Evolutionary conservation across 64 coral and sea anemone species (phyloP).

Genomic region (Montipora efflorescens): DNA sequence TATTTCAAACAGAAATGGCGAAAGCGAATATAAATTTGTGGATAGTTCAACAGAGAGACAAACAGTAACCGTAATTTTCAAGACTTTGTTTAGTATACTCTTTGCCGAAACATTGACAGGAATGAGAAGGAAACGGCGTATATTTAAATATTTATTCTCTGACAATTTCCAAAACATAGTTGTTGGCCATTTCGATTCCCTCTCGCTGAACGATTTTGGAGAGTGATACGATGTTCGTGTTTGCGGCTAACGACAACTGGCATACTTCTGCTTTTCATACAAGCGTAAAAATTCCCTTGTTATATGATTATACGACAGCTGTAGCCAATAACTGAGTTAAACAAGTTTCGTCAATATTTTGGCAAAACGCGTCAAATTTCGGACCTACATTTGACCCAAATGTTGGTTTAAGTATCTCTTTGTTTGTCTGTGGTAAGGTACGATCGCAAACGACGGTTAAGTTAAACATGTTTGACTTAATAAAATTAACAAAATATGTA

Average conservation of each 20-base stretch:
- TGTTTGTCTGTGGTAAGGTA: too few relatives aligned
- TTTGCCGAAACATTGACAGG: background rate
- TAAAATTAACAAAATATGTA: background rate
- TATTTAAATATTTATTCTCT: background rate
- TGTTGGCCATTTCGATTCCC: background rate
- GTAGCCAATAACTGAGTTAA: too few relatives aligned
- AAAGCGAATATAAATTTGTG: background rate
- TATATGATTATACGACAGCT: too few relatives aligned
- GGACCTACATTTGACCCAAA: too few relatives aligned
- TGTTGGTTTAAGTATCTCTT: too few relatives aligned
- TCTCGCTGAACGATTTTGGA: too few relatives aligned
- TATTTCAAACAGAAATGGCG: background rate
- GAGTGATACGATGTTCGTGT: too few relatives aligned
- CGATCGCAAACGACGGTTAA: background rate
- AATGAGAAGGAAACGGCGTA: background rate
- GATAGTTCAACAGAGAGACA: background rate
- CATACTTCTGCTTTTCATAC: too few relatives aligned
- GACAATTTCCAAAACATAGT: background rate
- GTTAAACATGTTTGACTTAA: background rate
- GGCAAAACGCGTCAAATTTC: too few relatives aligned
- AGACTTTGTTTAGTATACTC: background rate
- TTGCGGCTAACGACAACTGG: too few relatives aligned
- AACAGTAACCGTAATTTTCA: background rate
- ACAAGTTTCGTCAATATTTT: too few relatives aligned
- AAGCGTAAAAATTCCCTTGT: too few relatives aligned